These are phyloP conservation scores for Leptinotarsa defecta DNA, from an alignment of 1,140 invertebrate genomes.

Conservation along the genomic window DNA sequence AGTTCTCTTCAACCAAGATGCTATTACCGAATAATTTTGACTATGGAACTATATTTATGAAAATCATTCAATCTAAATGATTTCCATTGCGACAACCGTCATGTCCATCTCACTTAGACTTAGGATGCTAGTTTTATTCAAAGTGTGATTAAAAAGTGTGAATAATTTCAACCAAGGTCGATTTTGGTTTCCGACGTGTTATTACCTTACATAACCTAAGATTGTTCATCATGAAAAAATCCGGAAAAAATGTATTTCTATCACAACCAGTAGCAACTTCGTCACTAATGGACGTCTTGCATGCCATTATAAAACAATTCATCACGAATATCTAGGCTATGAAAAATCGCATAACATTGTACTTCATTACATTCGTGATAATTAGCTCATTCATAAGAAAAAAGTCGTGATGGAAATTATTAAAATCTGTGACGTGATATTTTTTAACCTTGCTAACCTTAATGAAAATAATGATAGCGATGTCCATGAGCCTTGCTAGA, in stretches of 20 bases:
- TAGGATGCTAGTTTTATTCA: no score
- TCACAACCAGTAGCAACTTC: not conserved
- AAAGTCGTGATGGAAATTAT: slow-evolving; percentile 11
- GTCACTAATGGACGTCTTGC: not conserved
- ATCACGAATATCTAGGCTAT: not conserved
- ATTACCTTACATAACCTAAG: not conserved
- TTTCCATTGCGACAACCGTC: no score
- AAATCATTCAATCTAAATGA: no score
- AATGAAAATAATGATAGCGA: slow-evolving; percentile 22
- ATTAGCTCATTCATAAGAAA: slow-evolving; percentile 5
- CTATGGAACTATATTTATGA: no score
- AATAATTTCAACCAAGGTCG: not conserved
- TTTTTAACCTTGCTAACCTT: slow-evolving; percentile 19
- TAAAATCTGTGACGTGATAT: slow-evolving; percentile 17
- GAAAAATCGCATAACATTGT: not conserved
- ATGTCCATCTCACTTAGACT: no score
- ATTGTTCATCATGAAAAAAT: not conserved
- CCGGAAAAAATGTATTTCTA: not conserved
- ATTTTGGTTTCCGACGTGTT: not conserved
- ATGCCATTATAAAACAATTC: not conserved
- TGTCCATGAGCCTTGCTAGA: slow-evolving; percentile 10
- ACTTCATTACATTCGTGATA: not conserved
- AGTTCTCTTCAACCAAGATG: no score
- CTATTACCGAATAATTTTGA: no score
- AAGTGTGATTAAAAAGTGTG: no score